Evolutionary conservation across 2,888 invertebrate genomes (phyloP).

Genomic region (Oscheius onirici): DNA sequence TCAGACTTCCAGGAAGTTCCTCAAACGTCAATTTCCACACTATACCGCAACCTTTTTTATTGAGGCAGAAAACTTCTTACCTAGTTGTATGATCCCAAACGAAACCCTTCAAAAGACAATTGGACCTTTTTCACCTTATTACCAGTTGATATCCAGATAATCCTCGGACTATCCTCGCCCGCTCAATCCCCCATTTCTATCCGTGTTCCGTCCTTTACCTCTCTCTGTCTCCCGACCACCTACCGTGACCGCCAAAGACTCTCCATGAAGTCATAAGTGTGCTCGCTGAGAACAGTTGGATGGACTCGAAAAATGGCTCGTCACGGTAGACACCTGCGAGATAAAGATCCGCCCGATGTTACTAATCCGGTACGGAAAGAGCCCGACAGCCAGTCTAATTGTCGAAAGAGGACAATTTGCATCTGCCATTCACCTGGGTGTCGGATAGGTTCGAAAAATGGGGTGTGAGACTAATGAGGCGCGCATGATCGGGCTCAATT

Average conservation of each 20-base stretch:
- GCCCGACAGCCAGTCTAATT: conserved; percentile 26
- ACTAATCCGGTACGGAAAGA: conserved; percentile 22
- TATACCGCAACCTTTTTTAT: background rate
- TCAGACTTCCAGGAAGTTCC: too few relatives aligned
- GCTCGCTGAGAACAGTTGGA: conserved; percentile 9
- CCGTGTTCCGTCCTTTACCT: background rate
- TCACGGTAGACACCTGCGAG: conserved; percentile 20
- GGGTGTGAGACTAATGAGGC: background rate
- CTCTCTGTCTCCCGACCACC: conserved; percentile 5
- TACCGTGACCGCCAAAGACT: background rate
- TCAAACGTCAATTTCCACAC: background rate
- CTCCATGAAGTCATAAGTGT: conserved; percentile 15
- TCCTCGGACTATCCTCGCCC: background rate
- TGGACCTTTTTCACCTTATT: background rate
- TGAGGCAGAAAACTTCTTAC: background rate
- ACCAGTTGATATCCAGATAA: conserved; percentile 15
- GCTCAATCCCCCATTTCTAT: background rate
- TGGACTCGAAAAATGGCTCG: conserved; percentile 15
- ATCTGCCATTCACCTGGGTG: conserved; percentile 29
- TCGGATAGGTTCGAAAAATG: conserved; percentile 9
- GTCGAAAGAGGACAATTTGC: conserved; percentile 11
- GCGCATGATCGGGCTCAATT: background rate
- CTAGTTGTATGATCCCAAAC: too few relatives aligned
- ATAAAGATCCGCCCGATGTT: conserved; percentile 27
- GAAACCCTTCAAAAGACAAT: too few relatives aligned